Percentiles rank a stretch among this genome's conserved stretches.
Conservation (phyloP, 2,797 vertebrate genomes). For the Lepilemur septentrionalis region DNA sequence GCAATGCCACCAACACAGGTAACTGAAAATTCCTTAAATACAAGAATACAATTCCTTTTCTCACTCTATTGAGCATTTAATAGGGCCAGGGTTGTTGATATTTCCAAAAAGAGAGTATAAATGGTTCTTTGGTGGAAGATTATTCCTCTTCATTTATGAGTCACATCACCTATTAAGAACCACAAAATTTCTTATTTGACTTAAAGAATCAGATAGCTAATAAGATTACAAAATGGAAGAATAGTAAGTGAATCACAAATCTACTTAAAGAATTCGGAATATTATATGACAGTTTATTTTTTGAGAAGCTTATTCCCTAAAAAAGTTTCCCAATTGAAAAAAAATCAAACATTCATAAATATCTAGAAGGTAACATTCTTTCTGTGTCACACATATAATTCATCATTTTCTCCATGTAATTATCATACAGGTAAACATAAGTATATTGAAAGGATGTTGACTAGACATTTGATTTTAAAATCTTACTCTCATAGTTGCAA, state of each 20-base stretch:
- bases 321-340: slow-evolving; percentile 39
- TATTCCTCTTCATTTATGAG: not conserved
- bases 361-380: slow-evolving; percentile 70
- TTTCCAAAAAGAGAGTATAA: not conserved
- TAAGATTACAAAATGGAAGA: slow-evolving; percentile 62
- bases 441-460: slow-evolving; percentile 33
- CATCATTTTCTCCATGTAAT: slow-evolving; percentile 48
- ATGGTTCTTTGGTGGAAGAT: not conserved
- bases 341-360: slow-evolving; percentile 72
- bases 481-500: not conserved
- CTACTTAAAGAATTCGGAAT: slow-evolving; percentile 64
- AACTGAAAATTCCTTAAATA: not conserved
- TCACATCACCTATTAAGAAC: not conserved
- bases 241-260: slow-evolving; percentile 43
- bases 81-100: not conserved
- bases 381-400: slow-evolving; percentile 56
- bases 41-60: not conserved
- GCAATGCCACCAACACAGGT: not conserved
- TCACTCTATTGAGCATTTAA: not conserved
- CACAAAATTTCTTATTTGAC: slow-evolving; percentile 53
- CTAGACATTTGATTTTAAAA: slow-evolving; percentile 35
- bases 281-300: slow-evolving; percentile 51
- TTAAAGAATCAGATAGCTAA: slow-evolving; percentile 38
- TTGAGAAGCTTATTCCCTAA: slow-evolving; percentile 56
- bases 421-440: slow-evolving; percentile 55